Evolutionary conservation across 2,113 vertebrate genomes (phyloP), one percentile per base, ranked within the genome.

Genomic region (Chloebia gouldiae): DNA sequence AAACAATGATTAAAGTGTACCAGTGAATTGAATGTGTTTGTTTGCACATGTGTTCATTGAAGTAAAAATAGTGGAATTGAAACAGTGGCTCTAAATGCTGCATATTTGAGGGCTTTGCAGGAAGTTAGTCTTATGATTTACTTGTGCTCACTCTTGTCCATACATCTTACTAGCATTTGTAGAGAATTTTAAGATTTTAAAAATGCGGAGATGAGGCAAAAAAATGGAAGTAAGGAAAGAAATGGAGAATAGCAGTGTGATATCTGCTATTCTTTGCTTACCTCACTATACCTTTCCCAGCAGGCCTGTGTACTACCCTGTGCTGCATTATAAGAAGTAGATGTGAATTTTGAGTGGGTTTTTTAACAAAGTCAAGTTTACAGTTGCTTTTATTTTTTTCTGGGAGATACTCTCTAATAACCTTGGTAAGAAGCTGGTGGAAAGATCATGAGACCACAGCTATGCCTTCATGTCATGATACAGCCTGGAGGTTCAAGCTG

Each of bases 361-460:
- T 82, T 66, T 56, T 40, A 72, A 45, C 15, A 27, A 59, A 63
- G 71, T 14, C 12, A 59, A 39, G 22, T 59, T 88, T 39, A 50
- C 21, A 30, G 11, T 45, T 72, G 22, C 45, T 65, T 85, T 75
- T 9, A 1, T 37, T 6, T 65, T 6, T 68, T 78, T 57, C n/a
- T 84, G 27, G 49, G 77, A 56, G 20, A 9, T 66, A 4, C 0
- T 75, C 28, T 92, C 8, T 44, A 37, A 60, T 27, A 33, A 72
- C 16, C 14, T 71, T 44, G 6, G n/a, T 65, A 13, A 66, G 59
- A 60, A 22, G 7, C 64, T 66, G 37, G 27, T 23, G n/a, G 50
- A 57, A 39, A 35, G 53, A 7, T n/a, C 14, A 1, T 13, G 33
- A 59, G 51, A n/a, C 27, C 5, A 3, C 20, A 66, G 24, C 0